phyloP scores from a whole-genome alignment of 2,888 invertebrate genomes.

The Barypeithes pellucidus region DNA sequence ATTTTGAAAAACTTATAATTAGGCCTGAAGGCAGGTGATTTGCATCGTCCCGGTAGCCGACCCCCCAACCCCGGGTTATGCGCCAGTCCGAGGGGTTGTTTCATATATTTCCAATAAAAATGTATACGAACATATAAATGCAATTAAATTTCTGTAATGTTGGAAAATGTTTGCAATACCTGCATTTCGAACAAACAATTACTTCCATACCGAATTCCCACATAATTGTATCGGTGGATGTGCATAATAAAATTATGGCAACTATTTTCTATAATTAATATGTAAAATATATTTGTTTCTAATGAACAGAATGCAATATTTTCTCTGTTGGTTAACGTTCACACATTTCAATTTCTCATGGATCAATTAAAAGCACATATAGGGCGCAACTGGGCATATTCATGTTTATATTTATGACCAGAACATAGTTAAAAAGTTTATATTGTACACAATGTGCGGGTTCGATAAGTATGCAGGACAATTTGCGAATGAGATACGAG shows the following conservation, averaged over 20 bases:
- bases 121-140: conserved; percentile 9
- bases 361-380: background rate
- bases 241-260: background rate
- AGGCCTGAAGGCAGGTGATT: no score
- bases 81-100: no score
- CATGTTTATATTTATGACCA: no score
- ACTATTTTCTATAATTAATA: conserved; percentile 24
- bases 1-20: no score
- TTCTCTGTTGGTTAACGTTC: conserved; percentile 15
- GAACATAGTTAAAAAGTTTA: no score
- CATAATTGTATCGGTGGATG: conserved; percentile 6
- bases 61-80: no score
- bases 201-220: conserved; percentile 4
- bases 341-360: background rate
- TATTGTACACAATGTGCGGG: no score
- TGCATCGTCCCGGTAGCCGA: no score
- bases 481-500: no score
- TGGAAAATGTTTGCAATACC: background rate
- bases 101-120: background rate
- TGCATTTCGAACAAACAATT: conserved; percentile 5
- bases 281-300: background rate
- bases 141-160: background rate
- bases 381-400: no score
- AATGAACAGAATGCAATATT: background rate
- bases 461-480: no score